Evolutionary conservation across 1,140 invertebrate genomes (phyloP), one percentile per base, ranked within the genome.

Genomic region (Trachymyrmex cornetzi): DNA sequence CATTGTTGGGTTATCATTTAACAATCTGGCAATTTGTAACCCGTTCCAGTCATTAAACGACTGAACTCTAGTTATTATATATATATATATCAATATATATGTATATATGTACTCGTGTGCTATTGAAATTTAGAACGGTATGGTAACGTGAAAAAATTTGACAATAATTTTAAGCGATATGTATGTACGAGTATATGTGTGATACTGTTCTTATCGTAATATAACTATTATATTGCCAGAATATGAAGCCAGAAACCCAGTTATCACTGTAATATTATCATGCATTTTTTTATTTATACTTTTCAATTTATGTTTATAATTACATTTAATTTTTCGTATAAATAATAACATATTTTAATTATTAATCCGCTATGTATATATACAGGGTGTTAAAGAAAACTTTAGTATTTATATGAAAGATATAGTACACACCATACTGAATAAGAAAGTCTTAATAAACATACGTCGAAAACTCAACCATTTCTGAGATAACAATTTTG

Each of bases 21-120:
- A 64, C 24, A 87, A 61, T 85, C 86, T 27, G 24, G 71, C 27
- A 59, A 71, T 69, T 61, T 50, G 67, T 57, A 53, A 69, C 3
- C 27, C 71, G 55, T 87, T 87, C 87, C 87, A 77, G 48, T 61
- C 79, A 63, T 87, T 87, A 57, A 64, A 87, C 77, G 53, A 44
- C 71, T 87, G 77, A 88, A 88, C 64, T 63, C 81, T 34, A 48
- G 30, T 66, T 64, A 77, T 77, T 67, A 55, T 53, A 44, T 38
- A 55, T 61, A 53, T 66, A 7, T 9, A 44, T 44, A 34, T 34
- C 30, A 30, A 38, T 38, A 0, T 34, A 34, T 34, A 0, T 11
- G 0, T 67, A 44, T 59, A 44, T 38, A 48, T 61, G 30, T 59
- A 53, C 7, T 57, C 14, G 6, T 48, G 66, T 77, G 57, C 27